Evolutionary conservation across 2,888 invertebrate species (phyloP).

Genomic region (Strigamia transsilvanica): DNA sequence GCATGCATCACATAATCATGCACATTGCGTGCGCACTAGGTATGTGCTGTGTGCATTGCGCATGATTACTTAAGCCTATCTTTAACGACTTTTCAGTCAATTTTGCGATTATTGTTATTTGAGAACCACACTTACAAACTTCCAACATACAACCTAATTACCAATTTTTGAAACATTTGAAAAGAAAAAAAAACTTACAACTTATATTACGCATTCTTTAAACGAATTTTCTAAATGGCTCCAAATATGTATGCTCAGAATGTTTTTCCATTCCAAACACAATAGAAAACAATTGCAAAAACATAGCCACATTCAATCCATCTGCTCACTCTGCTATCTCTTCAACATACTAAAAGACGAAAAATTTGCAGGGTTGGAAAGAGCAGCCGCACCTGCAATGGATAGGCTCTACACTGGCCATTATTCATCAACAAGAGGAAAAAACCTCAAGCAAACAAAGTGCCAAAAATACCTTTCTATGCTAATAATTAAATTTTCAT

Average conservation of each 20-base stretch:
- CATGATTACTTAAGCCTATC: too few relatives aligned
- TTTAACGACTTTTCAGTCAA: too few relatives aligned
- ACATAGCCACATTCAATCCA: constrained; percentile 39
- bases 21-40: too few relatives aligned
- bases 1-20: too few relatives aligned
- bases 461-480: constrained; percentile 48
- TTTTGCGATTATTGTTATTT: too few relatives aligned
- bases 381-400: constrained; percentile 36
- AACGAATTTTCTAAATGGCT: not conserved
- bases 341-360: not conserved
- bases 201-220: not conserved
- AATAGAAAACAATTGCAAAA: constrained; percentile 39
- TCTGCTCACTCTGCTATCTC: constrained; percentile 27
- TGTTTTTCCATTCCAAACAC: constrained; percentile 23
- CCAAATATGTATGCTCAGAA: constrained; percentile 3
- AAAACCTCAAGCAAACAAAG: constrained; percentile 14
- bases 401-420: constrained; percentile 39
- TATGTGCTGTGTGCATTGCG: too few relatives aligned
- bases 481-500: constrained; percentile 55
- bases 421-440: constrained; percentile 18
- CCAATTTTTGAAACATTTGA: not conserved
- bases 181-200: not conserved
- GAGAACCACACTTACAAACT: too few relatives aligned
- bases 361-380: constrained; percentile 36
- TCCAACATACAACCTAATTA: not conserved